Evolutionary conservation across 2,797 vertebrate genomes (phyloP), one percentile per base, ranked within the genome.

Genomic region (Brotula barbata): DNA sequence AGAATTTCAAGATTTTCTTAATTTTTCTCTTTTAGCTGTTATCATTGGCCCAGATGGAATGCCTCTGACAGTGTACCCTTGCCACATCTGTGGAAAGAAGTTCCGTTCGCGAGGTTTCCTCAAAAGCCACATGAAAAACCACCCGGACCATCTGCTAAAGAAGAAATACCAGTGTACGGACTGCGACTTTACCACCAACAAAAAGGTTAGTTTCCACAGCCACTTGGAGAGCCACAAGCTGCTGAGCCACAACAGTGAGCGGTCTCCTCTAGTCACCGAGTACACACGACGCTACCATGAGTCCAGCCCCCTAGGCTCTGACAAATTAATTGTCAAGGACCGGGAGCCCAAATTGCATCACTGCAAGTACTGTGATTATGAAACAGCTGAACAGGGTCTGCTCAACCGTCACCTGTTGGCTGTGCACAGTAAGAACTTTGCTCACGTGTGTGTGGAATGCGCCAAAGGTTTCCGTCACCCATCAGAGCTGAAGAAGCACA

Each of bases 111-210:
- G 96, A 71, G 96, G 96, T 40, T 99, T 99, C 89, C 92, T 99
- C 72, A 98, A 98, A 91, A 95, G 96, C 59, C 97, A 99, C 82
- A 98, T 97, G 92, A 97, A 97, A 77, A 99, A 98, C 86, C 97
- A 99, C 78, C 97, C 88, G 0, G 81, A 98, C 0, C 91, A 92
- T 81, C 90, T 98, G 87, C 90, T 92, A 28, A 93, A 95, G 51
- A 98, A 98, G 89, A 97, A 97, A 83, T 98, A 99, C 88, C 95
- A 95, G 89, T 99, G 97, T 80, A 97, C 97, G 36, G 97, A 99
- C 93, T 98, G 96, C 44, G 96, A 99, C 85, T 99, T 98, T 85
- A 98, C 96, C 89, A 99, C 97, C 71, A 99, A 99, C 89, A 99
- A 98, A 88, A 99, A 98, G 85, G 83, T 95, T 84, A 97, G 94